A percentile compares a stretch with the other conserved stretches of the same genome.
Conservation (phyloP, 2,113 vertebrate genomes). For the Pseudorectes ferrugineus region DNA sequence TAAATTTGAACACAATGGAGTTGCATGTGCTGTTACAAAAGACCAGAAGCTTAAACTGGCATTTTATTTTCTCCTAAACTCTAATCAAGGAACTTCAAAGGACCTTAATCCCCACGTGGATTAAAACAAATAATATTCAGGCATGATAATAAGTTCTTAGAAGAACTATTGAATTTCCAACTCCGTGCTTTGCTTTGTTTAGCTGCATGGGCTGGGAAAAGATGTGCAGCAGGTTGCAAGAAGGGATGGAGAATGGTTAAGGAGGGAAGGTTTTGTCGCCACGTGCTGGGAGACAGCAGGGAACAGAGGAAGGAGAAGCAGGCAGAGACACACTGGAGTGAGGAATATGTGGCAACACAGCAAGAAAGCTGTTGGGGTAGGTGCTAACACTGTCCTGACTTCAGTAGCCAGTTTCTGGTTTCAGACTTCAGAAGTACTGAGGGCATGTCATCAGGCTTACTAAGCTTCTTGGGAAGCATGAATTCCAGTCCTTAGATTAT, state of each 20-base stretch:
- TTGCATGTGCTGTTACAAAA: neutral
- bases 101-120: neutral
- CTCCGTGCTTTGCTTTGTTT: neutral
- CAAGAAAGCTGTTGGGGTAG: neutral
- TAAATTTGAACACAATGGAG: neutral
- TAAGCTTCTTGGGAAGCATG: neutral
- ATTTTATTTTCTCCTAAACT: neutral
- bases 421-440: neutral
- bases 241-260: neutral
- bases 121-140: neutral
- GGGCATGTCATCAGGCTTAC: neutral
- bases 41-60: neutral
- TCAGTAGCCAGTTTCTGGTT: neutral
- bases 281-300: neutral
- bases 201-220: neutral
- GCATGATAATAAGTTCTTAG: neutral
- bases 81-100: conserved; percentile 3
- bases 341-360: neutral
- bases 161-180: neutral
- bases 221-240: neutral
- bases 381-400: neutral
- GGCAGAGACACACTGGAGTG: neutral
- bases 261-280: neutral
- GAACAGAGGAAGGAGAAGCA: neutral
- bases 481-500: neutral